Percentiles rank a stretch among this genome's conserved stretches.
These are phyloP conservation scores for Betta splendens DNA, from an alignment of 2,797 vertebrate genomes.

Conservation along the genomic window DNA sequence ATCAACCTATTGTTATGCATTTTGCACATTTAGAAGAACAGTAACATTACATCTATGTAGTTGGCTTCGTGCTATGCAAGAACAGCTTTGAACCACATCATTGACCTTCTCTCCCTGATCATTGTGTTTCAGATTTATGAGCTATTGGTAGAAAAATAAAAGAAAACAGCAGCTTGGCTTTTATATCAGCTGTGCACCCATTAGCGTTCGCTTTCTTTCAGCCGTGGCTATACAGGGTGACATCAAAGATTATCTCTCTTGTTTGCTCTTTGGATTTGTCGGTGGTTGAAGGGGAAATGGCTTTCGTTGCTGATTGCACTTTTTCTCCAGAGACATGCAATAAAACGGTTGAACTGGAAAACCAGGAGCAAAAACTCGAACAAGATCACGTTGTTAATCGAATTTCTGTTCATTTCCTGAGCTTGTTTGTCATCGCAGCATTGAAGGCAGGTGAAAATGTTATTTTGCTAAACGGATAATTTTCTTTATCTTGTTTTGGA, in stretches of 20 bases:
- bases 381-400: constrained; percentile 42
- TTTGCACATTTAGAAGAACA: constrained; percentile 94
- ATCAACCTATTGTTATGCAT: constrained; percentile 92
- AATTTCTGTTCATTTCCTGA: constrained; percentile 40
- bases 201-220: constrained; percentile 74
- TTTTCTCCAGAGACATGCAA: constrained; percentile 91
- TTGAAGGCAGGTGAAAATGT: constrained; percentile 36
- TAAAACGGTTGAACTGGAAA: constrained; percentile 77
- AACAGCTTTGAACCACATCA: constrained; percentile 90
- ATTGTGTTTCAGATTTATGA: constrained; percentile 72
- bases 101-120: constrained; percentile 64
- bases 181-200: constrained; percentile 85
- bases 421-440: constrained; percentile 42
- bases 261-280: constrained; percentile 80
- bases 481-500: constrained; percentile 43
- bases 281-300: constrained; percentile 84
- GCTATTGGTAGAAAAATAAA: constrained; percentile 81
- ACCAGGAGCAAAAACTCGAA: constrained; percentile 55
- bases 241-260: constrained; percentile 64
- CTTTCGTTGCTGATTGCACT: constrained; percentile 89
- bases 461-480: constrained; percentile 38
- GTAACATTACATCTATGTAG: constrained; percentile 90
- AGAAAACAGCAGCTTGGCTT: constrained; percentile 79
- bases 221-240: constrained; percentile 73
- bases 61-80: constrained; percentile 98